Percentiles rank a stretch among this genome's conserved stretches.
These are phyloP conservation scores for Pseudorhiza aurosa DNA, from an alignment of 30 jellyfish, hydroid and myxozoan species.

Conservation along the genomic window DNA sequence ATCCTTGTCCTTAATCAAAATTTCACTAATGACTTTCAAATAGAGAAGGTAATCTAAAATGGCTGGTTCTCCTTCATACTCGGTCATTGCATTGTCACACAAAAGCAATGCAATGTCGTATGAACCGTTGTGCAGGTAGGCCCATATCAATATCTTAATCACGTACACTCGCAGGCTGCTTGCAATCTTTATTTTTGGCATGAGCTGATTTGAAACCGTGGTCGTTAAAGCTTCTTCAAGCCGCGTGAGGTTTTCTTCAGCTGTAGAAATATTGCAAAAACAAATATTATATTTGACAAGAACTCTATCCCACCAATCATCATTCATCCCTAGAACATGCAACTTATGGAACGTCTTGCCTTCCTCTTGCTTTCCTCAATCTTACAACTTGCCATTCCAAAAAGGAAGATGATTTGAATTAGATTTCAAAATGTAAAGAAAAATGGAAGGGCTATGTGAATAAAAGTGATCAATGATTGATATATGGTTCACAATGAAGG, in stretches of 20 bases:
- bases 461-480: no score
- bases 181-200: conserved; percentile 37
- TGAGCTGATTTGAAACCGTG: conserved; percentile 38
- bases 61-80: conserved; percentile 34
- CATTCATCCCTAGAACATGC: no score
- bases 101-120: conserved; percentile 38
- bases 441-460: no score
- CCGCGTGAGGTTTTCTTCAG: conserved; percentile 40
- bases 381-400: no score
- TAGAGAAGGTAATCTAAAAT: conserved; percentile 9
- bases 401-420: no score
- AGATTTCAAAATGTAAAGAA: no score
- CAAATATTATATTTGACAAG: no score
- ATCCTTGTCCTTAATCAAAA: not conserved
- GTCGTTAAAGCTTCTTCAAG: conserved; percentile 44
- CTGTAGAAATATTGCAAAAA: no score
- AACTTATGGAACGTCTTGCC: no score
- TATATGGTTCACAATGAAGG: no score
- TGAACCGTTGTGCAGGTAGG: conserved; percentile 30
- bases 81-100: conserved; percentile 49
- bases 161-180: conserved; percentile 40
- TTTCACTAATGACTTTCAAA: conserved; percentile 25
- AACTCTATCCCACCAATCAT: no score
- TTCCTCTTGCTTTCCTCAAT: no score
- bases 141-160: conserved; percentile 37